These are phyloP conservation scores for Tridacna gigas DNA, from an alignment of 2,888 invertebrate genomes.

Conservation along the genomic window DNA sequence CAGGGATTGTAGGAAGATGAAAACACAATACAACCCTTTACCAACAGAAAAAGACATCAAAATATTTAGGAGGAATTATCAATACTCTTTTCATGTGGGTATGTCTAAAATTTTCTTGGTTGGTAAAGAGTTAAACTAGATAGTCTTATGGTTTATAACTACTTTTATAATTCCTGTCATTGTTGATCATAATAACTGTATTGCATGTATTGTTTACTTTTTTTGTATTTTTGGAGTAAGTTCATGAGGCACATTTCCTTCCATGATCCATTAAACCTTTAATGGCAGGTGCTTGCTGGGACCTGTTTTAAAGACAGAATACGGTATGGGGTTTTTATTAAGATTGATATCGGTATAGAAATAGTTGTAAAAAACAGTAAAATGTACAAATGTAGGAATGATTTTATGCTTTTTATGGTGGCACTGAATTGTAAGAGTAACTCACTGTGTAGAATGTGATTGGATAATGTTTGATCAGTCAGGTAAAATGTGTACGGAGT, in stretches of 20 bases:
- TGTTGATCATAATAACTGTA: not conserved
- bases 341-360: slow-evolving; percentile 23
- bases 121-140: too few relatives aligned
- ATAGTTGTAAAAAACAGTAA: slow-evolving; percentile 27
- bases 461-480: slow-evolving; percentile 16
- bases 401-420: slow-evolving; percentile 25
- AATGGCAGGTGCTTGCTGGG: not conserved
- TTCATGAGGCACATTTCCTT: slow-evolving; percentile 61
- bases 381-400: slow-evolving; percentile 37
- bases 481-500: not conserved
- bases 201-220: slow-evolving; percentile 7
- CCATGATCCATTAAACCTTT: not conserved
- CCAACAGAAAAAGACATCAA: too few relatives aligned
- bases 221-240: slow-evolving; percentile 9
- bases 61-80: too few relatives aligned
- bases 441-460: slow-evolving; percentile 10
- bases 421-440: slow-evolving; percentile 21
- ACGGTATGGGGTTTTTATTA: slow-evolving; percentile 20
- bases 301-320: not conserved
- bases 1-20: too few relatives aligned
- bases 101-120: too few relatives aligned
- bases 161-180: not conserved
- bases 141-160: too few relatives aligned
- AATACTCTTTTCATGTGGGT: too few relatives aligned
- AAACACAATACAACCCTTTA: too few relatives aligned